phyloP scores from a whole-genome alignment of 1,140 invertebrate genomes.

The Caenorhabditis briggsae region DNA sequence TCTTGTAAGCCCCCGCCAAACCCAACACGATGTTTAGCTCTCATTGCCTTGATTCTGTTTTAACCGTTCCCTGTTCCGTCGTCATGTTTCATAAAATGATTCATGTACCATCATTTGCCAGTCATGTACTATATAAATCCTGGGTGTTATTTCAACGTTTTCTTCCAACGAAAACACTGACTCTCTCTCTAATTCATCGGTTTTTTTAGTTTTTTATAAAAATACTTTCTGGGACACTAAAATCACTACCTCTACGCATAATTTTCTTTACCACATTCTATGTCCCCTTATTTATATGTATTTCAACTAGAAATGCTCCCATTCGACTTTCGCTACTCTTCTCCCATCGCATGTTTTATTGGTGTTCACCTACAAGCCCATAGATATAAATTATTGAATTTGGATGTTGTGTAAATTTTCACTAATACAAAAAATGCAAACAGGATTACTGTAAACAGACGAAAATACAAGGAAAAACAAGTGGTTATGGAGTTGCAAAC shows the following conservation, averaged over 20 bases:
- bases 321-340: neutral
- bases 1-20: neutral
- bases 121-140: slow-evolving; percentile 3
- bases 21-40: neutral
- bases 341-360: neutral
- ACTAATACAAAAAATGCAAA: too few relatives aligned
- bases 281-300: neutral
- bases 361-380: neutral
- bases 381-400: slow-evolving; percentile 45
- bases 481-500: too few relatives aligned
- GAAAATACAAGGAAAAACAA: too few relatives aligned
- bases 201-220: neutral
- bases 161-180: neutral
- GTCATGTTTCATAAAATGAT: slow-evolving; percentile 41
- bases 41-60: neutral
- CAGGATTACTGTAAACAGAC: too few relatives aligned
- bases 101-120: slow-evolving; percentile 25
- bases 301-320: neutral
- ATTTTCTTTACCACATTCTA: neutral
- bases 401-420: neutral
- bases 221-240: slow-evolving; percentile 7
- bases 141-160: neutral
- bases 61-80: neutral
- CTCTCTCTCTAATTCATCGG: neutral
- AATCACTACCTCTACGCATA: slow-evolving; percentile 24